Evolutionary conservation across 2,797 vertebrate genomes (phyloP).

Genomic region (Spizella passerina): DNA sequence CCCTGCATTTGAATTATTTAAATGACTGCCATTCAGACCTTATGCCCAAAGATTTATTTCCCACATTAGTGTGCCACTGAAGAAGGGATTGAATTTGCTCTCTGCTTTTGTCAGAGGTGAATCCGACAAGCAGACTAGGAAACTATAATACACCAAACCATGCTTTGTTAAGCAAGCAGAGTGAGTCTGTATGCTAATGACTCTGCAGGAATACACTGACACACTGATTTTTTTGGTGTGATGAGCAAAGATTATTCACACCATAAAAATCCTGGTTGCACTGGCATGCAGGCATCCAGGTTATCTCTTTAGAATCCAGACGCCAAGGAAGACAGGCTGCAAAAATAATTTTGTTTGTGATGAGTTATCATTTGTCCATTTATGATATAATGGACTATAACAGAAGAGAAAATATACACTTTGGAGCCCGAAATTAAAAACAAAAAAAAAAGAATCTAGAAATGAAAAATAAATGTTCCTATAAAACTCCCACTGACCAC

Average conservation of each 20-base stretch:
- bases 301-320: constrained; percentile 70
- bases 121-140: constrained; percentile 46
- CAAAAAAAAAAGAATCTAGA: not conserved
- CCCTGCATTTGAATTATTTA: constrained; percentile 51
- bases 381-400: constrained; percentile 40
- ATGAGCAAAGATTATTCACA: constrained; percentile 75
- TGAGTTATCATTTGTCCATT: constrained; percentile 66
- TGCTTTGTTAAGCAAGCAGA: constrained; percentile 77
- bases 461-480: not conserved
- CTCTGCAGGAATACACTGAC: constrained; percentile 67
- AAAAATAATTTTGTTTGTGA: constrained; percentile 62
- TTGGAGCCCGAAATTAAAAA: not conserved
- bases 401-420: constrained; percentile 19
- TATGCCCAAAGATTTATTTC: constrained; percentile 52
- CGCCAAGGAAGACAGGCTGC: constrained; percentile 66
- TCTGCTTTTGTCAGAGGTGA: constrained; percentile 66
- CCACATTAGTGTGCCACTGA: constrained; percentile 31
- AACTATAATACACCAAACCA: constrained; percentile 43
- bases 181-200: constrained; percentile 74
- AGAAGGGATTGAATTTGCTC: constrained; percentile 21
- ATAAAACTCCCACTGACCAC: not conserved
- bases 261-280: constrained; percentile 73
- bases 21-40: constrained; percentile 52
- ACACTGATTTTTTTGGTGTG: constrained; percentile 65
- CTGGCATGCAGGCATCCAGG: constrained; percentile 62